A percentile compares a stretch with the other conserved stretches of the same genome.
These are phyloP conservation scores for Slavum lentiscoides DNA, from an alignment of 2,888 invertebrate genomes.

Conservation along the genomic window DNA sequence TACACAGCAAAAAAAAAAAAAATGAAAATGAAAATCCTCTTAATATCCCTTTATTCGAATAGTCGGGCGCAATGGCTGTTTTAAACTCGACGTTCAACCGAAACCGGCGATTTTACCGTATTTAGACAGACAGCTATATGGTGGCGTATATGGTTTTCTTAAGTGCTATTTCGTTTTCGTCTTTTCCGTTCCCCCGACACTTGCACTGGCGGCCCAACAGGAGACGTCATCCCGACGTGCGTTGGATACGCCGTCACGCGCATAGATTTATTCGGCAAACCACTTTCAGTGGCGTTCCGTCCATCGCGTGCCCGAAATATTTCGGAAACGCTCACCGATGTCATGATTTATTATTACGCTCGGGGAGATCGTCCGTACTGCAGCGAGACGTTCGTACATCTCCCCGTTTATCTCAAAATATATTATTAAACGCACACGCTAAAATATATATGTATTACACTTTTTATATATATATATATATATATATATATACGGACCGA, in stretches of 20 bases:
- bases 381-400: no score
- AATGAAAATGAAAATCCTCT: no score
- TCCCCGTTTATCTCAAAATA: not conserved
- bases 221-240: not conserved
- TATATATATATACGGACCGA: no score
- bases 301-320: constrained; percentile 7
- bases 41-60: no score
- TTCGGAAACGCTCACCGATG: not conserved
- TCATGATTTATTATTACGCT: no score
- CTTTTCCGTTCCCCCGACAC: constrained; percentile 15
- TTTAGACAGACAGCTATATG: not conserved
- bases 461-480: no score
- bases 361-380: no score
- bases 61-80: no score
- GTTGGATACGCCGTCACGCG: constrained; percentile 5
- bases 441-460: no score
- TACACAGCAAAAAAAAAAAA: no score
- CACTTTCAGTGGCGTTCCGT: constrained; percentile 30
- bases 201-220: not conserved
- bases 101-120: no score
- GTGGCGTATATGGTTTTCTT: constrained; percentile 14
- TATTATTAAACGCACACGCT: not conserved
- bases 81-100: no score
- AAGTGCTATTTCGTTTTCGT: constrained; percentile 34
- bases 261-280: constrained; percentile 31